Conservation (phyloP, 1,140 invertebrate genomes). For the Eulimnadia texana region DNA sequence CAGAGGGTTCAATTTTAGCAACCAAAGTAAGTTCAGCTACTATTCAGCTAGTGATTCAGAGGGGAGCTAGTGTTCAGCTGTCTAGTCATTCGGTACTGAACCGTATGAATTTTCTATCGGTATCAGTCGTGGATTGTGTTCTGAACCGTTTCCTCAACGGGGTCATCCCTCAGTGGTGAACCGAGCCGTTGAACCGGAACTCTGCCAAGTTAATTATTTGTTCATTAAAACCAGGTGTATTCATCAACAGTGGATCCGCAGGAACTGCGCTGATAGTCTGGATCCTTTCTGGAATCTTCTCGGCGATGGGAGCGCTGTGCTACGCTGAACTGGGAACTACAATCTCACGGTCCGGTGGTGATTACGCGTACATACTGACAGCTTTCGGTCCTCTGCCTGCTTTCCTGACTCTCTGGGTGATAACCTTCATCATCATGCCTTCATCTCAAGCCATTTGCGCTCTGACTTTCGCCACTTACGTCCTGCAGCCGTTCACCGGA, state of each 20-base stretch:
- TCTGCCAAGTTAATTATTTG: too few species aligned
- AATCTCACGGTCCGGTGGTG: conserved; percentile 66
- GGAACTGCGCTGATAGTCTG: conserved; percentile 51
- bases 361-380: conserved; percentile 73
- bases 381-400: conserved; percentile 78
- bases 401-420: conserved; percentile 77
- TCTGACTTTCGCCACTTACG: conserved; percentile 62
- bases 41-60: too few species aligned
- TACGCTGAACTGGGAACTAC: conserved; percentile 74
- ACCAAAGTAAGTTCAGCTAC: too few species aligned
- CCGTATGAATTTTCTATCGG: too few species aligned
- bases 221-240: too few species aligned
- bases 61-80: too few species aligned
- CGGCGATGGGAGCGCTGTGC: conserved; percentile 58
- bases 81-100: too few species aligned
- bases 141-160: too few species aligned
- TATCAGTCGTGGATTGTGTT: too few species aligned
- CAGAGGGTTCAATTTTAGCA: too few species aligned
- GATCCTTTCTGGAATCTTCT: conserved; percentile 53
- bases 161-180: too few species aligned
- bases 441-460: conserved; percentile 70
- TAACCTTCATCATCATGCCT: conserved; percentile 66
- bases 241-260: conserved; percentile 37
- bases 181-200: too few species aligned
- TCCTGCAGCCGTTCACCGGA: conserved; percentile 37